Percentiles rank a stretch among this genome's conserved stretches.
Evolutionary conservation across 2,797 vertebrate genomes (phyloP).

Genomic region (Phrynocephalus forsythii): DNA sequence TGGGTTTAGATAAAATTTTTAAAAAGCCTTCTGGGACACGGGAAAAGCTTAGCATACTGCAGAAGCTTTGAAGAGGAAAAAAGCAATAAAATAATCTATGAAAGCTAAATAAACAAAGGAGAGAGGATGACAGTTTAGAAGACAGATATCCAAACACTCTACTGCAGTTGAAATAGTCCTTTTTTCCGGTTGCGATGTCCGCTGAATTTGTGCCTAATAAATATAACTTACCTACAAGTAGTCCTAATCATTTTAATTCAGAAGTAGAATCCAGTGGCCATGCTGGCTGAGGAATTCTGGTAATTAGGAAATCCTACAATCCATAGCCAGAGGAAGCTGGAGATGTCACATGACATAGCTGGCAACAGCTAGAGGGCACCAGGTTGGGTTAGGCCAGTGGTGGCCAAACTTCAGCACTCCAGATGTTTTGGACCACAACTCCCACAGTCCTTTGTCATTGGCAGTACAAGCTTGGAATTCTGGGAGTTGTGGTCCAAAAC

Average conservation of each 20-base stretch:
- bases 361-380: neutral
- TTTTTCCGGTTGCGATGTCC: neutral
- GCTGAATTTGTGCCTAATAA: neutral
- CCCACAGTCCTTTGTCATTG: no score
- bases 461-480: no score
- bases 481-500: no score
- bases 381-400: neutral
- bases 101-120: neutral
- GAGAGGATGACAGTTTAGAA: neutral
- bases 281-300: no score
- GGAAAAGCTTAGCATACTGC: neutral
- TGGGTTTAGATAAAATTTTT: neutral
- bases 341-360: neutral
- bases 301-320: neutral
- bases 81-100: conserved; percentile 15
- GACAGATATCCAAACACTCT: neutral
- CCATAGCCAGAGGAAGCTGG: neutral
- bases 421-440: no score
- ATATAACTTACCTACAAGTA: neutral
- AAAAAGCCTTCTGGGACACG: neutral
- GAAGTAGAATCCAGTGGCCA: neutral
- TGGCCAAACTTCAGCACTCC: no score
- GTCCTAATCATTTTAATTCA: neutral
- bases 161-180: neutral
- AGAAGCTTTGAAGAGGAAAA: neutral